Base-by-base conservation (phyloP, 2,113 vertebrate species). In the Sinocyclocheilus grahami region DNA sequence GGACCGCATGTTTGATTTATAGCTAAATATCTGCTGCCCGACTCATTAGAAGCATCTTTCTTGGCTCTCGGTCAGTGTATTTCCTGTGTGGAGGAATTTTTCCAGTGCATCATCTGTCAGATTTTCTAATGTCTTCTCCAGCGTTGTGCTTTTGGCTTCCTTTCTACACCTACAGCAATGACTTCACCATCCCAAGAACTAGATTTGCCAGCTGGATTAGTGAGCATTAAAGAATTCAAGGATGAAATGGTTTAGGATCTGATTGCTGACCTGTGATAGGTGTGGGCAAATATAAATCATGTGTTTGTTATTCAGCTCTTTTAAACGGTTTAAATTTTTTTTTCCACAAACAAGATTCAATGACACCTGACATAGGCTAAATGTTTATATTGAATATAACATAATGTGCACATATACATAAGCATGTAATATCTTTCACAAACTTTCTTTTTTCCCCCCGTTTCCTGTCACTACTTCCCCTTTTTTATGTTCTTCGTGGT, bases 381-480 rank as follows among this genome's bases (percentile, higher is more conserved):
- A 42, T 9, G 0, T 42, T 8, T 42, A 6, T 42, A 42, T 8
- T 42, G 8, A 42, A 9, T 39, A 39, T 39, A 39, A 39, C 39
- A 7, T 39, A 7, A 39, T 7, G 39, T 39, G 39, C 39, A 33
- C 30, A 46, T 27, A 4, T 51, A 6, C 20, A 3, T 11, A 78
- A 22, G 27, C 76, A 22, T 60, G 30, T 60, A 22, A 55, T 30
- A 14, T 78, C 24, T 10, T 22, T 33, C 78, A 62, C 5, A n/a
- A 9, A 16, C 22, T 42, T 87, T 76, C 16, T 30, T 30, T 3
- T 92, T 91, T 91, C 88, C 88, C 90, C 91, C 86, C 86, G 69
- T 90, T 90, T 92, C 90, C 90, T 90, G 89, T 72, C 46, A 55
- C 90, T 82, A 82, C 86, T 82, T 86, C 37, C 82, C 37, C 42